Evolutionary conservation across 1,140 invertebrate genomes (phyloP).

Genomic region (Gonioctena quinquepunctata): DNA sequence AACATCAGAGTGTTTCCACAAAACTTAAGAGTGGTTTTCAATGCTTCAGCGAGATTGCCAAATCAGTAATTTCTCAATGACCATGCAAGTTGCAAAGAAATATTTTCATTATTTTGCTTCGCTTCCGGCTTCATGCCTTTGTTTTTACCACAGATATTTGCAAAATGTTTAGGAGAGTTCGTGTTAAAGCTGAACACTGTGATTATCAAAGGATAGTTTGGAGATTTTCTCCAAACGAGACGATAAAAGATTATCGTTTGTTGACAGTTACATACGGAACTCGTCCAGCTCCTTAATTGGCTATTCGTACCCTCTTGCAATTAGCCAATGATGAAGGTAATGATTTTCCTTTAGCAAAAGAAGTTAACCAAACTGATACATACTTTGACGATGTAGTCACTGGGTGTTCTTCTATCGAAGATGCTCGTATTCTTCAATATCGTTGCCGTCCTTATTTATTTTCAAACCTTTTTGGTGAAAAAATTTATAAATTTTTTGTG

Average conservation of each 20-base stretch:
- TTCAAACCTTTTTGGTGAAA: too few relatives aligned
- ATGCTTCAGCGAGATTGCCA: not conserved
- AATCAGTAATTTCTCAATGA: constrained; percentile 35
- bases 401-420: not conserved
- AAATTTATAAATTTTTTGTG: too few relatives aligned
- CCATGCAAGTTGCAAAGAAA: too few relatives aligned
- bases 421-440: not conserved
- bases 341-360: constrained; percentile 23
- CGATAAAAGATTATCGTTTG: constrained; percentile 19
- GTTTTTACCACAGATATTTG: constrained; percentile 43
- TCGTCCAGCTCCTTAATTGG: constrained; percentile 36
- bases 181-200: not conserved
- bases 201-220: constrained; percentile 22
- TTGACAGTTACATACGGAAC: constrained; percentile 45
- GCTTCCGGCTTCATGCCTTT: constrained; percentile 49
- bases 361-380: constrained; percentile 17
- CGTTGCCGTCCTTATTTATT: too few relatives aligned
- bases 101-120: constrained; percentile 49
- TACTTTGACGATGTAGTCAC: constrained; percentile 33
- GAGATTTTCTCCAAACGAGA: constrained; percentile 13
- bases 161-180: constrained; percentile 25
- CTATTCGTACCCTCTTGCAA: constrained; percentile 35
- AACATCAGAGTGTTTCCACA: constrained; percentile 34
- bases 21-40: constrained; percentile 25
- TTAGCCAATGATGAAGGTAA: constrained; percentile 31